phyloP scores from a whole-genome alignment of 2,888 invertebrate genomes.

The Eupithecia inturbata region DNA sequence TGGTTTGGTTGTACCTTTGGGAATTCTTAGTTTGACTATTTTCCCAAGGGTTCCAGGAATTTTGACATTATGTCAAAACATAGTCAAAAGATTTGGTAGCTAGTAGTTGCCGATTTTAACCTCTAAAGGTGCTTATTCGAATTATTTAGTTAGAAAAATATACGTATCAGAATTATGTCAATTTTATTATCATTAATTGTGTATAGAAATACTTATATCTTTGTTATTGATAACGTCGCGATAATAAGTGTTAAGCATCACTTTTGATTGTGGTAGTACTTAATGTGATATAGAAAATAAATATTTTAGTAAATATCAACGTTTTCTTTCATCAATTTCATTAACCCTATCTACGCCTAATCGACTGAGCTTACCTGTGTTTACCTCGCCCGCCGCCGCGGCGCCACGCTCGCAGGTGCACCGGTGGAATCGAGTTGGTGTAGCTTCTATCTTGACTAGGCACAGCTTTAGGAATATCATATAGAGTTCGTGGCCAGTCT shows the following conservation, averaged over 20 bases:
- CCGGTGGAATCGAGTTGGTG: too few relatives aligned
- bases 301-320: constrained; percentile 25
- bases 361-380: too few relatives aligned
- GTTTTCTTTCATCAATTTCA: constrained; percentile 13
- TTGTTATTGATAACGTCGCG: constrained; percentile 30
- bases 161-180: constrained; percentile 11
- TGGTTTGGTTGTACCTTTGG: neutral
- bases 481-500: too few relatives aligned
- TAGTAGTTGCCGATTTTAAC: neutral
- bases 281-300: constrained; percentile 42
- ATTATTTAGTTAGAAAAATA: constrained; percentile 2
- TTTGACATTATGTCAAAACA: neutral
- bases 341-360: too few relatives aligned
- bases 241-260: constrained; percentile 33
- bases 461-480: too few relatives aligned
- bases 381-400: too few relatives aligned
- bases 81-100: neutral
- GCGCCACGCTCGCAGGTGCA: too few relatives aligned
- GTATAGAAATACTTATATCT: constrained; percentile 24
- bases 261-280: constrained; percentile 27
- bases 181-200: constrained; percentile 20
- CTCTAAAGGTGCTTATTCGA: neutral
- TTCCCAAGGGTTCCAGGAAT: neutral
- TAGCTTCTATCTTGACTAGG: too few relatives aligned
- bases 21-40: neutral